phyloP scores from a whole-genome alignment of 2,797 vertebrate genomes.

The Urophycis tenuis region DNA sequence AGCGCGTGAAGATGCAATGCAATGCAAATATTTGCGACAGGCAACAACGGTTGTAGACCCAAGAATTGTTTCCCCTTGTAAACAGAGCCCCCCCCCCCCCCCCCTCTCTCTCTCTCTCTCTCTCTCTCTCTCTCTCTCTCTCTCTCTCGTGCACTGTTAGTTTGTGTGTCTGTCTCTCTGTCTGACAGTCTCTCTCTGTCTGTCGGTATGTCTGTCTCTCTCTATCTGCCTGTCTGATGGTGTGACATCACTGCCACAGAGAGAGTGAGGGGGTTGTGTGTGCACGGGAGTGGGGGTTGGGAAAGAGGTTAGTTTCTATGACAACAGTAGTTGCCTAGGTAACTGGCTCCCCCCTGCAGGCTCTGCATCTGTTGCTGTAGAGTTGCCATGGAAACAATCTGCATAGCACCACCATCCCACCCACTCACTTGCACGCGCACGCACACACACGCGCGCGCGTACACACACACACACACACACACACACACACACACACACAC shows the following conservation, averaged over 20 bases:
- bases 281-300: background rate
- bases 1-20: too few relatives aligned
- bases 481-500: background rate
- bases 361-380: slow-evolving; percentile 63
- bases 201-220: slow-evolving; percentile 1
- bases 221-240: slow-evolving; percentile 7
- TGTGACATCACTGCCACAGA: slow-evolving; percentile 4
- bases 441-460: background rate
- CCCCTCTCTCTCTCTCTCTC: background rate
- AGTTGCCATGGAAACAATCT: slow-evolving; percentile 54
- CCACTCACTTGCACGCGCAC: background rate
- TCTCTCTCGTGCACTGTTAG: too few relatives aligned
- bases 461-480: slow-evolving; percentile 8
- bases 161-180: slow-evolving; percentile 7
- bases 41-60: too few relatives aligned
- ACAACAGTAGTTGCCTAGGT: slow-evolving; percentile 53
- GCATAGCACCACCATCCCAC: slow-evolving; percentile 12
- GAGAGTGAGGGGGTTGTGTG: background rate
- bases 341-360: slow-evolving; percentile 36
- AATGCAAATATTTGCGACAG: too few relatives aligned
- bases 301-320: slow-evolving; percentile 41
- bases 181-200: background rate
- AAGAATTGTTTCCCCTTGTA: too few relatives aligned
- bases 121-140: slow-evolving; percentile 3
- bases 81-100: too few relatives aligned